Percentiles rank a stretch among this genome's conserved stretches.
Evolutionary conservation across 2,888 invertebrate species (phyloP).

Genomic region (Eulithis testata): DNA sequence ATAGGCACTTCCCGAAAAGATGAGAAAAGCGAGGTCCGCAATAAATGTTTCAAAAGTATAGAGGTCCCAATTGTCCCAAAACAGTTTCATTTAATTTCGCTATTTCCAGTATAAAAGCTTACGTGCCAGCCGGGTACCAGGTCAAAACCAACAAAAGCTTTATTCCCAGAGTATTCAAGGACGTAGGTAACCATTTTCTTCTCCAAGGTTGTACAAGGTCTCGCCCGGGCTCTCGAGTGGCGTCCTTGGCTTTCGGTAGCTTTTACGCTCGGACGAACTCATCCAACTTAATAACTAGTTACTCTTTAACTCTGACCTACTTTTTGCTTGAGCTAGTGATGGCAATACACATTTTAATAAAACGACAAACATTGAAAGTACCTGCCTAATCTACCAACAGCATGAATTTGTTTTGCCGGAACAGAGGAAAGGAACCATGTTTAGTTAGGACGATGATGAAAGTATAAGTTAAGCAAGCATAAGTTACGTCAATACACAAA

Average conservation of each 20-base stretch:
- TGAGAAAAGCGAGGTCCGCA: not conserved
- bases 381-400: constrained; percentile 3
- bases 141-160: constrained; percentile 29
- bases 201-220: constrained; percentile 63
- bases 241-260: constrained; percentile 63
- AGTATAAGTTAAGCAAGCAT: constrained; percentile 25
- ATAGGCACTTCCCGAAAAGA: not conserved
- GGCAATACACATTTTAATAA: not conserved
- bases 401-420: constrained; percentile 32
- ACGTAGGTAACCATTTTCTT: constrained; percentile 52
- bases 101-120: constrained; percentile 19
- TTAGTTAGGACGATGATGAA: constrained; percentile 16
- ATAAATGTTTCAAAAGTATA: constrained; percentile 6
- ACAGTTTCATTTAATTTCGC: constrained; percentile 11
- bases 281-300: constrained; percentile 9
- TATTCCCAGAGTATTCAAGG: constrained; percentile 50
- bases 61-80: not conserved
- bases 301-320: not conserved
- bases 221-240: constrained; percentile 52
- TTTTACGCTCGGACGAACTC: constrained; percentile 48
- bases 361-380: constrained; percentile 6
- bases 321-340: not conserved
- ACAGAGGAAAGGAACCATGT: constrained; percentile 21
- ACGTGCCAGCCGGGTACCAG: constrained; percentile 23
- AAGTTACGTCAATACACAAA: constrained; percentile 35